These are phyloP conservation scores for Andrena cerasifolii DNA, from an alignment of 1,140 invertebrate genomes.

Conservation along the genomic window DNA sequence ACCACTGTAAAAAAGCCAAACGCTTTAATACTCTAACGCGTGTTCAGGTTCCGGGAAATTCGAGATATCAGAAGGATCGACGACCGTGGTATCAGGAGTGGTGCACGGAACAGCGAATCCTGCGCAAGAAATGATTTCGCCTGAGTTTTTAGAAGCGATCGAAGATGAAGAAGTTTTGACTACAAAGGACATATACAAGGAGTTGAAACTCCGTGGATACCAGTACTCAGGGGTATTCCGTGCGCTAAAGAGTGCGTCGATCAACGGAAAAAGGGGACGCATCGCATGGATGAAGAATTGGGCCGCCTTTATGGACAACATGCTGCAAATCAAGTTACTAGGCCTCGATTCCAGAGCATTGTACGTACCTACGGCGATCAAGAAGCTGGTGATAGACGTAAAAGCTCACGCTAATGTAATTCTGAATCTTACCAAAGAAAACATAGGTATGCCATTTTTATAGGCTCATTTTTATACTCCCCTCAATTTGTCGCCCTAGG, in stretches of 20 bases:
- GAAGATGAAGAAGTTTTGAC: conserved; percentile 78
- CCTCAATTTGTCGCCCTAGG: too few species aligned
- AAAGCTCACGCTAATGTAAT: conserved; percentile 84
- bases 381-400: conserved; percentile 90
- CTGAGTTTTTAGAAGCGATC: conserved; percentile 20
- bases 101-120: conserved; percentile 84
- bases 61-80: conserved; percentile 88
- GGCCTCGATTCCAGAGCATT: conserved; percentile 88
- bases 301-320: conserved; percentile 96
- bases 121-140: conserved; percentile 70
- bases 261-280: conserved; percentile 80
- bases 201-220: conserved; percentile 94
- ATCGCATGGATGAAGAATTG: conserved; percentile 92
- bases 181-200: conserved; percentile 94
- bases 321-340: conserved; percentile 94
- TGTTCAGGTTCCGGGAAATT: conserved; percentile 75
- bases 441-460: conserved; percentile 71
- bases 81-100: conserved; percentile 89
- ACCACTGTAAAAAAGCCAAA: too few species aligned
- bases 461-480: too few species aligned
- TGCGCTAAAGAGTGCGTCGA: conserved; percentile 83
- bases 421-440: conserved; percentile 73
- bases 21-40: not conserved
- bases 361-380: conserved; percentile 92
- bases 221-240: conserved; percentile 93